Percentiles rank a stretch among this genome's conserved stretches.
Conservation (phyloP, 37 sponge, comb jelly and placozoan genomes). For the Bolinopsis microptera region DNA sequence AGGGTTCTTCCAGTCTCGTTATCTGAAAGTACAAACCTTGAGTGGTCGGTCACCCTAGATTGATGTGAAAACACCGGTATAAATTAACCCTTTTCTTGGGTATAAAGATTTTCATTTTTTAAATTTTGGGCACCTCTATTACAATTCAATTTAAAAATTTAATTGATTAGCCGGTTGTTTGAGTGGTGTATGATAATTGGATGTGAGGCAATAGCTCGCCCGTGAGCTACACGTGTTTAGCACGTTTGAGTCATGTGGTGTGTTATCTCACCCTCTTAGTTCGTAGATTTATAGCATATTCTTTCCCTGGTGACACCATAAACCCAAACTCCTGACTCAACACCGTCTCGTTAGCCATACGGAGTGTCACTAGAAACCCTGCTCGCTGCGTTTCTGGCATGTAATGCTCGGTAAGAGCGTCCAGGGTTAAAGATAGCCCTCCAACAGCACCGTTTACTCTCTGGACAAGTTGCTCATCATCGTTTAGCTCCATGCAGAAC, state of each 20-base stretch:
- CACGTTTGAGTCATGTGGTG: no score
- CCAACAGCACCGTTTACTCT: slow-evolving; percentile 25
- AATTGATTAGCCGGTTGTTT: no score
- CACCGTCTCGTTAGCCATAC: not conserved
- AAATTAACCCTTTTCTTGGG: no score
- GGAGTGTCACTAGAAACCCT: not conserved
- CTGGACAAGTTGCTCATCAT: not conserved
- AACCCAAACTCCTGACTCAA: not conserved
- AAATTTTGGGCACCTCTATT: no score
- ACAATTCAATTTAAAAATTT: no score
- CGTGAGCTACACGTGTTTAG: no score
- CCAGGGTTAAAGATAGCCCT: not conserved
- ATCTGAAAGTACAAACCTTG: no score
- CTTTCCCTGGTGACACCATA: not conserved
- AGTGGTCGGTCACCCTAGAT: no score
- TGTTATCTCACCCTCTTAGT: not conserved
- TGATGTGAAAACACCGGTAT: no score
- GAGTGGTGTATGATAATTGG: no score
- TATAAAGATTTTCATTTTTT: no score
- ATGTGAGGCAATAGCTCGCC: no score
- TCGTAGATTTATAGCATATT: not conserved
- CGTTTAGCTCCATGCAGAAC: not conserved
- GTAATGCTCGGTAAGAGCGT: not conserved
- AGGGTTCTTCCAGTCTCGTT: not conserved
- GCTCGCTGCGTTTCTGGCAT: not conserved